Evolutionary conservation across 2,888 invertebrate species (phyloP), one percentile per base, ranked within the genome.

Genomic region (Synanthedon vespiformis): DNA sequence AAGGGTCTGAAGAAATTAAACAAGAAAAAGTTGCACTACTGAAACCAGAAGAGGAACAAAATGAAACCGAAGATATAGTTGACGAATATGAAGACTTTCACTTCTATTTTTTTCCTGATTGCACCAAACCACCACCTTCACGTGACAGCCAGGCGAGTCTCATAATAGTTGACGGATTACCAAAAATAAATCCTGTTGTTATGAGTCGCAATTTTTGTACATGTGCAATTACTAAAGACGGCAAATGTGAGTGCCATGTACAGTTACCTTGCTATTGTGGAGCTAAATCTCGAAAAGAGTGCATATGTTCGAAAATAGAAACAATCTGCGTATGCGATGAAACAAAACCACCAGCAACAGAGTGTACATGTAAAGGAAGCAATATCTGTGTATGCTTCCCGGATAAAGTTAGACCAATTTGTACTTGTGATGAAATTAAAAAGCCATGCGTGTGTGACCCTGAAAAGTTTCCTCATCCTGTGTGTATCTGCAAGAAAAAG

Each of bases 31-130:
- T 56, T 41, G 27, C 58, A 51, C 65, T 74, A 68, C 53, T 72
- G 52, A 67, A 66, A 55, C 59, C 51, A 12, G 60, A 73, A 11
- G 61, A 66, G 57, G 66, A 68, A 50, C 64, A 67, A 54, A 40
- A 56, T 14, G 55, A 50, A 40, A 54, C 55, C 2, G 67, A 68
- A 58, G 56, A 68, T 52, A 58, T 63, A 12, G 60, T 63, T 11
- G 76, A 76, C 13, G 75, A 77, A 47, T 72, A 73, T 14, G 55
- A 79, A 50, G 76, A 86, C 58, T 88, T 86, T 63, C 73, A 81
- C 57, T 80, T 83, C 61, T 88, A 72, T 61, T 88, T 88, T 57
- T 88, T 80, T 53, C 79, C 86, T n/a, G 81, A 86, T 57, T 85
- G 85, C 54, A 61, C 58, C 40, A 78, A 80, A 56, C 68, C 76